Evolutionary conservation across 2,888 invertebrate genomes (phyloP), one percentile per base, ranked within the genome.

Genomic region (Trypoxylon attenuatum): DNA sequence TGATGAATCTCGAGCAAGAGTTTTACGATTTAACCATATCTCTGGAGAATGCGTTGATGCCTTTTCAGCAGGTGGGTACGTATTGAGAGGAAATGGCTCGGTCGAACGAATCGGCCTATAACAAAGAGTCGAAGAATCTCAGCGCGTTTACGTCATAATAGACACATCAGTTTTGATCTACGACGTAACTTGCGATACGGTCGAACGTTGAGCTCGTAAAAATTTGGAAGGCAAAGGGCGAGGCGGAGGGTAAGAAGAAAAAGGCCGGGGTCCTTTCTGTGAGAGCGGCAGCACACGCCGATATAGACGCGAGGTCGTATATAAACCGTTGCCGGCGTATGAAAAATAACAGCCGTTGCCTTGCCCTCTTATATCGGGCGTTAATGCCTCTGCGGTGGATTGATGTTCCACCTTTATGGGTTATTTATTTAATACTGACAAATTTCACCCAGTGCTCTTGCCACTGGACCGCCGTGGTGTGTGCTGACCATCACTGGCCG

Each of bases 351-450:
- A 84, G 82, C 82, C 83, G 67, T 76, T 77, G 43, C 69, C 65
- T 65, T 71, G 65, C 71, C 78, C 63, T 76, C 71, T 77, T 76
- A 75, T 85, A 86, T 86, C 83, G 84, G 81, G 82, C 85, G 84
- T 85, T 86, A 86, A 87, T 85, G 85, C 80, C 81, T 82, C 80
- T 74, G 73, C 80, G 73, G 79, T 65, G 83, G 82, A 86, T 86
- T 84, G 85, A 86, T 86, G 86, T 80, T 80, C 79, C 75, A 76
- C 78, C 79, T 86, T 87, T 86, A 86, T 86, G 85, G 84, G 82
- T 86, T 86, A 86, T 86, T 87, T 85, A 86, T 87, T 85, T 86
- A 86, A 87, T 85, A 84, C 86, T 84, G 84, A 85, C 86, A 85
- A 86, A 86, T 84, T 76, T 84, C 81, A 75, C 79, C 76, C 70